Evolutionary conservation across 1,140 invertebrate genomes (phyloP).

Genomic region (Aphis craccivora): DNA sequence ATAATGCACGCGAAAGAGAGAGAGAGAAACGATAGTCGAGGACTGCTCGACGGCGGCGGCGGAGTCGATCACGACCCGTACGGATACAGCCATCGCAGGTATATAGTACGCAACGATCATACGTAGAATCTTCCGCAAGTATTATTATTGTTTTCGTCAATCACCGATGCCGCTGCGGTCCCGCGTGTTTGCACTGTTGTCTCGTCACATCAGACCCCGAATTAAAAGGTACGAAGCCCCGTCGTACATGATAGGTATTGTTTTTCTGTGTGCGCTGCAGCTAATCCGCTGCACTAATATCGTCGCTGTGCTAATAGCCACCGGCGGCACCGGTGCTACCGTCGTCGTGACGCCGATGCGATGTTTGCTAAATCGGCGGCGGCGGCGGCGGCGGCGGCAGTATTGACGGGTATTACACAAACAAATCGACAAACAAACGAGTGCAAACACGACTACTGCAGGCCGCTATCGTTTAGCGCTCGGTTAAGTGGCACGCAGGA

Average conservation of each 20-base stretch:
- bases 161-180: not conserved
- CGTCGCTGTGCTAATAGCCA: not conserved
- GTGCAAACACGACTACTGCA: slow-evolving; percentile 26
- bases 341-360: not conserved
- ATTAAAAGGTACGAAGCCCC: not conserved
- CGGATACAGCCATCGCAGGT: not conserved
- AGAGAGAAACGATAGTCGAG: not conserved
- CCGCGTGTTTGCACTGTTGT: not conserved
- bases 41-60: too few relatives aligned
- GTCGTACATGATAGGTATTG: not conserved
- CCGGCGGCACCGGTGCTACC: not conserved
- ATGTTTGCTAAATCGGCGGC: not conserved
- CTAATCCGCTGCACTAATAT: not conserved
- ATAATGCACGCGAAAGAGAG: not conserved
- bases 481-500: not conserved
- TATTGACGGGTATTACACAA: not conserved
- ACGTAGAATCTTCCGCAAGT: not conserved
- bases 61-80: not conserved
- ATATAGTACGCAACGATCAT: not conserved
- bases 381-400: not conserved
- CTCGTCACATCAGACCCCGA: not conserved
- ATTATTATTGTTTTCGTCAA: not conserved
- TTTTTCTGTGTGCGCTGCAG: not conserved
- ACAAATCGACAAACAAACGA: slow-evolving; percentile 42
- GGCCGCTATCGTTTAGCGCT: not conserved